Conservation (phyloP, 2,888 invertebrate species). For the Steinernema carpocapsae region DNA sequence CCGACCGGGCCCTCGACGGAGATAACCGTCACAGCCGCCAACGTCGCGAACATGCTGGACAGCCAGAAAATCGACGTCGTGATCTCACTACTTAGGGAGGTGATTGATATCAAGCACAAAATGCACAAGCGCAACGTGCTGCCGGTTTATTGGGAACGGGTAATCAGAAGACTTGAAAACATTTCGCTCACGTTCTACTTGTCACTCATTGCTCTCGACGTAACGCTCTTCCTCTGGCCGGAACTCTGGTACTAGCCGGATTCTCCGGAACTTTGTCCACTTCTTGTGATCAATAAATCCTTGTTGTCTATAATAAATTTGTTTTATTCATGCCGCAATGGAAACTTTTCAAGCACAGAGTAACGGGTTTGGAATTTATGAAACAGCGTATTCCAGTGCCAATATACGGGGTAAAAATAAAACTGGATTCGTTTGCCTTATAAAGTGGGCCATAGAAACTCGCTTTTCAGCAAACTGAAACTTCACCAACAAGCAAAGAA, state of each 20-base stretch:
- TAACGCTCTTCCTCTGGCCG: constrained; percentile 61
- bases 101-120: constrained; percentile 49
- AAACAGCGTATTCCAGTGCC: too few species aligned
- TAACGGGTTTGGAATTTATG: too few species aligned
- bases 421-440: too few species aligned
- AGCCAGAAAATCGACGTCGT: constrained; percentile 52
- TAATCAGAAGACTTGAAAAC: constrained; percentile 59
- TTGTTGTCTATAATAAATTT: background rate
- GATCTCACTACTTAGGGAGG: constrained; percentile 51
- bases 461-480: too few species aligned
- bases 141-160: constrained; percentile 63
- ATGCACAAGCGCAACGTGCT: constrained; percentile 45
- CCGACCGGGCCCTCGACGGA: constrained; percentile 37
- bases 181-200: constrained; percentile 62
- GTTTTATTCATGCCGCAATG: too few species aligned
- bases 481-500: too few species aligned
- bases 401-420: too few species aligned
- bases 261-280: background rate
- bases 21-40: background rate
- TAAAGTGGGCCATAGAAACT: too few species aligned
- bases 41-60: constrained; percentile 41
- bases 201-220: constrained; percentile 58
- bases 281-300: constrained; percentile 32
- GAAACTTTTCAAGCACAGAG: too few species aligned
- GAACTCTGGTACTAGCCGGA: constrained; percentile 62